phyloP scores from a whole-genome alignment of 2,888 invertebrate genomes.

The Zeuzera pyrina region DNA sequence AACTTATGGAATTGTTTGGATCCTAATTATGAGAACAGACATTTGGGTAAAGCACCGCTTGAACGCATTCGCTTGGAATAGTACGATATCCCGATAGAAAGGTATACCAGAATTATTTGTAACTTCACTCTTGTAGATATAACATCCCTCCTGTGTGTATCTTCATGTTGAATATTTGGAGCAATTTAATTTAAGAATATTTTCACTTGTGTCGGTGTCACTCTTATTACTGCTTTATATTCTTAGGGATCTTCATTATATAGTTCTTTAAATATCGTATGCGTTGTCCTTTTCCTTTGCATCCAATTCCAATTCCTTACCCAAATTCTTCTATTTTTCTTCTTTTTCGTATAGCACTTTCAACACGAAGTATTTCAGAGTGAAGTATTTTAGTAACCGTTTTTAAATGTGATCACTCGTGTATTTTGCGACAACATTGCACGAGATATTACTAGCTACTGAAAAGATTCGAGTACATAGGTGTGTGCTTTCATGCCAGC shows the following conservation, averaged over 20 bases:
- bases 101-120: not conserved
- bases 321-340: not conserved
- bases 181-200: not conserved
- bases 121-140: constrained; percentile 1
- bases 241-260: not conserved
- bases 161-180: not conserved
- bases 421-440: too few relatives aligned
- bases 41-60: too few relatives aligned
- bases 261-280: not conserved
- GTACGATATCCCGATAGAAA: not conserved
- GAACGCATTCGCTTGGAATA: not conserved
- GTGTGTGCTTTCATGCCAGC: too few relatives aligned
- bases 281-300: not conserved
- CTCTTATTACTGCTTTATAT: not conserved
- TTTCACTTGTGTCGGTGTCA: not conserved
- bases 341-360: too few relatives aligned
- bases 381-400: too few relatives aligned
- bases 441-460: too few relatives aligned
- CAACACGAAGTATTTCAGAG: too few relatives aligned
- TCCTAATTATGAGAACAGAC: too few relatives aligned
- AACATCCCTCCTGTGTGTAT: not conserved
- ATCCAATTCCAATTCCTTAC: not conserved
- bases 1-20: not conserved
- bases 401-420: too few relatives aligned
- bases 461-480: too few relatives aligned